Conservation (phyloP, 2,113 vertebrate genomes). For the Nannospalax galili region DNA sequence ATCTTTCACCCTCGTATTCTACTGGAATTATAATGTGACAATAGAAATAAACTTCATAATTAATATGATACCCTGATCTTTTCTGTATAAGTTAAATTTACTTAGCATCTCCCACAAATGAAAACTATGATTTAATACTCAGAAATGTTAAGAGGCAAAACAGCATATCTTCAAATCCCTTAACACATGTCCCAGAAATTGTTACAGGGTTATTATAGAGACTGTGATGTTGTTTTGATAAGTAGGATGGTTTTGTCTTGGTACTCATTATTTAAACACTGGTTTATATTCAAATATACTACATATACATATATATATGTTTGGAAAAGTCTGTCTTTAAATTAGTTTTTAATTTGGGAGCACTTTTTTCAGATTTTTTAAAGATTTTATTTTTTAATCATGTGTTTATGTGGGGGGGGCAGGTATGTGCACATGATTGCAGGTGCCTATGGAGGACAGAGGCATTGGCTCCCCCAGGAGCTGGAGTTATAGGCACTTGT, state of each 20-base stretch:
- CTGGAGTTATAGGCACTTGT: too few relatives aligned
- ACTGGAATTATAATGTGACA: background rate
- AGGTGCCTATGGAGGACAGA: too few relatives aligned
- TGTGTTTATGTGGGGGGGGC: too few relatives aligned
- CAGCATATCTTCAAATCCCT: background rate
- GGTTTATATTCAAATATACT: background rate
- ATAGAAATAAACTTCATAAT: background rate
- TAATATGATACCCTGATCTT: background rate
- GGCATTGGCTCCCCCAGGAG: too few relatives aligned
- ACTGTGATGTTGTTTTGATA: background rate
- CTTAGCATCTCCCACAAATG: background rate
- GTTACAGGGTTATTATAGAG: background rate
- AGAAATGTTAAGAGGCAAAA: background rate
- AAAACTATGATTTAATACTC: background rate
- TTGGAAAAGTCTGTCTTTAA: slow-evolving; percentile 26
- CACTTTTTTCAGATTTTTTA: background rate
- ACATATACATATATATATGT: background rate
- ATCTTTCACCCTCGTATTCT: background rate
- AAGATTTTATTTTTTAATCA: too few relatives aligned
- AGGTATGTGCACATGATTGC: too few relatives aligned
- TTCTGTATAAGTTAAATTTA: slow-evolving; percentile 19
- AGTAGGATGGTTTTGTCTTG: background rate
- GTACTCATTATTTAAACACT: slow-evolving; percentile 33
- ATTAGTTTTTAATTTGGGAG: background rate
- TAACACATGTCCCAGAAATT: background rate